phyloP scores from a whole-genome alignment of 35 echinoderm and acorn worm species.

The Chiridota heheva region DNA sequence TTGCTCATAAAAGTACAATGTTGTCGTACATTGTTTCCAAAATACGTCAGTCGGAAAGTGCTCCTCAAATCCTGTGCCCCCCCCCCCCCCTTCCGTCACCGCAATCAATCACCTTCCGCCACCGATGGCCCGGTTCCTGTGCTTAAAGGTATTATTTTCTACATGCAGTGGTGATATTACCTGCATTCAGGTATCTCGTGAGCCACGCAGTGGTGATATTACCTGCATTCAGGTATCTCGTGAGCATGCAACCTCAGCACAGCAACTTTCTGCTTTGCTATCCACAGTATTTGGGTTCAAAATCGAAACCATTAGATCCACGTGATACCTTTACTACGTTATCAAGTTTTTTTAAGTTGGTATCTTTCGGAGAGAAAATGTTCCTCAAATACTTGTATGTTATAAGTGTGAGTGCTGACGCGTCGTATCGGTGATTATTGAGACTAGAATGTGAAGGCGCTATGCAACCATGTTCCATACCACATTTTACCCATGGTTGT shows the following conservation, averaged over 20 bases:
- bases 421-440: constrained; percentile 57
- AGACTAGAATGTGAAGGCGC: constrained; percentile 35
- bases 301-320: not conserved
- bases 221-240: too few species aligned
- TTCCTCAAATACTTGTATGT: constrained; percentile 56
- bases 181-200: too few species aligned
- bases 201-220: constrained; percentile 31
- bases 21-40: too few species aligned
- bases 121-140: too few species aligned
- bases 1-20: too few species aligned
- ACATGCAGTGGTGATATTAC: constrained; percentile 21
- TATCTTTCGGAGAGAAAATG: constrained; percentile 57
- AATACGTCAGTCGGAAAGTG: too few species aligned
- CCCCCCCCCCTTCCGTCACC: too few species aligned
- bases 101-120: too few species aligned
- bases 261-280: not conserved
- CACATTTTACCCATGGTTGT: constrained; percentile 62
- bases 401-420: constrained; percentile 58
- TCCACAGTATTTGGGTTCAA: constrained; percentile 10
- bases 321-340: not conserved
- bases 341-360: constrained; percentile 29
- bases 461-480: constrained; percentile 54
- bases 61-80: too few species aligned
- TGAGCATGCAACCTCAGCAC: not conserved
- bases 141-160: too few species aligned